phyloP scores from a whole-genome alignment of 2,113 vertebrate genomes.

The Halichoeres trimaculatus region DNA sequence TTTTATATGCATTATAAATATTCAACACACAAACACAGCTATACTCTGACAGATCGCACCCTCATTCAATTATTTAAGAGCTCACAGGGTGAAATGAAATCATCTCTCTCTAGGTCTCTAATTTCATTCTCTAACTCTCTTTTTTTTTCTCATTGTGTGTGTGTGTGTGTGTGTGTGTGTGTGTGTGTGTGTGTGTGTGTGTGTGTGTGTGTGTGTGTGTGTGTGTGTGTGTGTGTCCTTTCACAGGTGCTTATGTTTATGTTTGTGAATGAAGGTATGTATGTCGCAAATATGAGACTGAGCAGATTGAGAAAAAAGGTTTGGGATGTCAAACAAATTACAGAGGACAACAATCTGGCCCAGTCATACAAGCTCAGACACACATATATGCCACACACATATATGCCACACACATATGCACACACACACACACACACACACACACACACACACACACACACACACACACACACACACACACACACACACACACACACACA shows the following conservation, averaged over 20 bases:
- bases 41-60: slow-evolving; percentile 65
- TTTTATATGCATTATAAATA: slow-evolving; percentile 77
- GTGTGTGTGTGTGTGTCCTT: no score
- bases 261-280: neutral
- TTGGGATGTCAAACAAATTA: slow-evolving; percentile 5
- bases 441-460: no score
- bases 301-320: neutral
- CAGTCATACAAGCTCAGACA: neutral
- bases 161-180: no score
- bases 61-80: slow-evolving; percentile 75
- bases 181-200: no score
- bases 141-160: neutral
- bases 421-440: no score
- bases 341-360: slow-evolving; percentile 1
- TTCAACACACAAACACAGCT: slow-evolving; percentile 73
- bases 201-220: neutral
- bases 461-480: no score
- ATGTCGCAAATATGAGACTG: neutral
- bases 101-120: slow-evolving; percentile 49
- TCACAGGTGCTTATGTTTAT: no score
- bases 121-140: slow-evolving; percentile 19
- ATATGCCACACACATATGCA: no score
- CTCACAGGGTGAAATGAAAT: slow-evolving; percentile 67
- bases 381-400: slow-evolving; percentile 1
- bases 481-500: no score